phyloP scores from a whole-genome alignment of 2,113 vertebrate genomes.

The Neolamprologus falcicula region DNA sequence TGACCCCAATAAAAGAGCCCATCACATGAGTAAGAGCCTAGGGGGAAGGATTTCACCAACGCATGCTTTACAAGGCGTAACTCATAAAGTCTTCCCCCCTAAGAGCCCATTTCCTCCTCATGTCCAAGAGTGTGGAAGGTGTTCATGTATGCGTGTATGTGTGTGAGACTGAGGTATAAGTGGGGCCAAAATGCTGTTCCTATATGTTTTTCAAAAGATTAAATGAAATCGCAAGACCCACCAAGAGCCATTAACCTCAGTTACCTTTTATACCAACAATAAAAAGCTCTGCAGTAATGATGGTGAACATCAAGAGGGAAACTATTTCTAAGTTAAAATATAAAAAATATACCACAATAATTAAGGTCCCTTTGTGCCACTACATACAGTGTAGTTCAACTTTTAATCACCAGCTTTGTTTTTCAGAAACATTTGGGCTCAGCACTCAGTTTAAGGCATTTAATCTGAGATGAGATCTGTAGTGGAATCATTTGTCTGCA shows the following conservation, averaged over 20 bases:
- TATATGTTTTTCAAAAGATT: not conserved
- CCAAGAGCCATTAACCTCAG: not conserved
- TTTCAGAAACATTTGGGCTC: not conserved
- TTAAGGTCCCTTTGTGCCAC: not conserved
- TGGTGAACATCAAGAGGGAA: not conserved
- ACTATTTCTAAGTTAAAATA: not conserved
- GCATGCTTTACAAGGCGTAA: constrained; percentile 47
- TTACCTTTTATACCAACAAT: not conserved
- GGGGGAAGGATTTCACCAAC: constrained; percentile 33
- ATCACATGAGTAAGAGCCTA: constrained; percentile 48
- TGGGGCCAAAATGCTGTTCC: not conserved
- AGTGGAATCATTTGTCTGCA: not conserved
- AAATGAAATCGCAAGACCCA: not conserved
- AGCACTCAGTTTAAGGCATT: not conserved
- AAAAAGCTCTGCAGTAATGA: not conserved
- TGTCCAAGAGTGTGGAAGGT: constrained; percentile 5
- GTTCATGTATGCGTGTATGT: not conserved
- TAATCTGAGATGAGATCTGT: not conserved
- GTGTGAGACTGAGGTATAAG: not conserved
- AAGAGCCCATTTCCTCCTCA: constrained; percentile 37
- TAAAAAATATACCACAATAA: not conserved
- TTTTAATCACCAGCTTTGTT: not conserved
- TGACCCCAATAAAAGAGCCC: constrained; percentile 60
- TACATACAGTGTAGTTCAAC: not conserved
- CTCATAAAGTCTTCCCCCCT: constrained; percentile 30